Evolutionary conservation across 2,113 vertebrate genomes (phyloP).

Genomic region (Pelusios castaneus): DNA sequence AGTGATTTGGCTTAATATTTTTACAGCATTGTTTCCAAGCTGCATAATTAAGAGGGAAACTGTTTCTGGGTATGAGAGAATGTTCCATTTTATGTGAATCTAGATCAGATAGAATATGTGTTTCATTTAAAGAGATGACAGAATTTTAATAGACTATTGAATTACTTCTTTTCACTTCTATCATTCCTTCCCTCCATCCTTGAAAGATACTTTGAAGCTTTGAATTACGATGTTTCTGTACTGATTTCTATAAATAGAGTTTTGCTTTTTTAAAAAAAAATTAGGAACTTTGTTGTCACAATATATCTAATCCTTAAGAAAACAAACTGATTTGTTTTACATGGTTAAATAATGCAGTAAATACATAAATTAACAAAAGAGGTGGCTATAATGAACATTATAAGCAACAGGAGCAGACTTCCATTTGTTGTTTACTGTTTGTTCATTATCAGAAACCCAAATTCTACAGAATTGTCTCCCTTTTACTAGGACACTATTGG

Average conservation of each 20-base stretch:
- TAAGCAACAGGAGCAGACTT: neutral
- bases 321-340: neutral
- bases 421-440: neutral
- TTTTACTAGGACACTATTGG: neutral
- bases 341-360: neutral
- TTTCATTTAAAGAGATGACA: conserved; percentile 17
- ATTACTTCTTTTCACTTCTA: neutral
- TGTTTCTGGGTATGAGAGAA: neutral
- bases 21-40: conserved; percentile 2
- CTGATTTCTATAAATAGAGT: neutral
- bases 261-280: conserved; percentile 12
- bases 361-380: neutral
- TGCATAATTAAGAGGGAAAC: conserved; percentile 35
- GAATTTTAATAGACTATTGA: neutral
- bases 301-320: conserved; percentile 14
- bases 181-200: neutral
- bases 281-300: conserved; percentile 8
- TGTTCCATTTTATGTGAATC: neutral
- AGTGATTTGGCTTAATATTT: conserved; percentile 45
- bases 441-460: neutral
- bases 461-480: neutral
- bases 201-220: neutral
- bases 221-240: neutral
- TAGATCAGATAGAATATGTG: neutral
- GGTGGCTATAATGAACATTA: neutral